These are phyloP conservation scores for Poecilia gillii DNA, from an alignment of 2,797 vertebrate species.

Conservation along the genomic window DNA sequence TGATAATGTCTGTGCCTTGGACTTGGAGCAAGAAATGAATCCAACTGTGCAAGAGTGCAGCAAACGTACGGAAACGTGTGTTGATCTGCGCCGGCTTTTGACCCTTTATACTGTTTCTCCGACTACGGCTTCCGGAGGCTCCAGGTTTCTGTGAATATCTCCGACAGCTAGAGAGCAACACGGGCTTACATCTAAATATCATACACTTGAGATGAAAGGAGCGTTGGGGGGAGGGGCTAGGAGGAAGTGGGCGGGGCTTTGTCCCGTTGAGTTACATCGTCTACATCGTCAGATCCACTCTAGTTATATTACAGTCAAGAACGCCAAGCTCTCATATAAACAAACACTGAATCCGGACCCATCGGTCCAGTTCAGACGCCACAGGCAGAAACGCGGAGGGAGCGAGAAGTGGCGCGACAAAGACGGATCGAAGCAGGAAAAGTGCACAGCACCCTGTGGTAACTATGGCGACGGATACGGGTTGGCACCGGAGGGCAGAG, in stretches of 20 bases:
- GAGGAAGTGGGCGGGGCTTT: neutral
- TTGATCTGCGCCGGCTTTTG: slow-evolving; percentile 31
- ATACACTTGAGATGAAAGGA: slow-evolving; percentile 63
- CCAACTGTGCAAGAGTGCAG: slow-evolving; percentile 41
- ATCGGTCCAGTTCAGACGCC: slow-evolving; percentile 49
- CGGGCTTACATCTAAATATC: slow-evolving; percentile 54
- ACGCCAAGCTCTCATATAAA: slow-evolving; percentile 48
- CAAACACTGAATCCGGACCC: slow-evolving; percentile 38
- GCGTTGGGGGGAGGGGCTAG: neutral
- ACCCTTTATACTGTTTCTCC: slow-evolving; percentile 28
- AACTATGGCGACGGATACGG: slow-evolving; percentile 77
- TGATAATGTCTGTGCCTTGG: slow-evolving; percentile 84
- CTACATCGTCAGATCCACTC: slow-evolving; percentile 47
- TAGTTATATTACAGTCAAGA: slow-evolving; percentile 58
- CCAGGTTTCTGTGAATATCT: slow-evolving; percentile 43
- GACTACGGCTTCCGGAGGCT: slow-evolving; percentile 20
- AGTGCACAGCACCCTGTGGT: slow-evolving; percentile 70
- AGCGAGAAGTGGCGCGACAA: slow-evolving; percentile 56
- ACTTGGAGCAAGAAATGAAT: slow-evolving; percentile 58
- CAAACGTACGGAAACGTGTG: slow-evolving; percentile 47
- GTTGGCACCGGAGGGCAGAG: slow-evolving; percentile 63
- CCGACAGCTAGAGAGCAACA: slow-evolving; percentile 59
- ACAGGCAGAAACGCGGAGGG: slow-evolving; percentile 62
- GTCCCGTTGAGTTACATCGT: slow-evolving; percentile 20
- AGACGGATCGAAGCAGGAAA: slow-evolving; percentile 68